Evolutionary conservation across 2,888 invertebrate species (phyloP).

Genomic region (Hecatera dysodea): DNA sequence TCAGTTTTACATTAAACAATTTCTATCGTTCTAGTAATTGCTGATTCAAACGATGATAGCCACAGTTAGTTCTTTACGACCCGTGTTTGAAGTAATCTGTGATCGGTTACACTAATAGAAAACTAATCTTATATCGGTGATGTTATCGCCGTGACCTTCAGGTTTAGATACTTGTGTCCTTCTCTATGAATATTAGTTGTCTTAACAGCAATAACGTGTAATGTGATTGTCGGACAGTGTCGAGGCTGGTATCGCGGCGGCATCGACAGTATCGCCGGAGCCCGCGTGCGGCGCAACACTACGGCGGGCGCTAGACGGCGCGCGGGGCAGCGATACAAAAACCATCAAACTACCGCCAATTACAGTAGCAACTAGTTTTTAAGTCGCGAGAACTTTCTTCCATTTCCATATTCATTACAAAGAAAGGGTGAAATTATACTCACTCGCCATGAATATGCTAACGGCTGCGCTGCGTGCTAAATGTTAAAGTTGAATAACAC

Average conservation of each 20-base stretch:
- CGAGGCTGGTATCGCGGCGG: constrained; percentile 8
- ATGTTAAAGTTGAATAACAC: constrained; percentile 90
- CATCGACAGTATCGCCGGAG: constrained; percentile 31
- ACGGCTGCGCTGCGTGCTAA: constrained; percentile 81
- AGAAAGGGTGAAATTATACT: constrained; percentile 89
- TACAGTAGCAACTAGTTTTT: constrained; percentile 87
- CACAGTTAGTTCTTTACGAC: constrained; percentile 43
- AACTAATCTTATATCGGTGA: constrained; percentile 46
- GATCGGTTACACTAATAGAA: constrained; percentile 61
- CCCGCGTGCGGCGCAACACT: constrained; percentile 38
- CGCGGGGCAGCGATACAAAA: constrained; percentile 71
- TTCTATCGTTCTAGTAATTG: constrained; percentile 36
- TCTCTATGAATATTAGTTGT: constrained; percentile 33
- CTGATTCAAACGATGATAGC: constrained; percentile 48
- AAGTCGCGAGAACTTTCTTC: constrained; percentile 89
- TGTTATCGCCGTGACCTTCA: constrained; percentile 54
- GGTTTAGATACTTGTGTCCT: constrained; percentile 33
- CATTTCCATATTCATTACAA: constrained; percentile 88
- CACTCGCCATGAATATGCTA: constrained; percentile 85
- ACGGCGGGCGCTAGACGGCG: constrained; percentile 35
- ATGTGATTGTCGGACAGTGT: constrained; percentile 28
- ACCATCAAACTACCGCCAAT: constrained; percentile 80
- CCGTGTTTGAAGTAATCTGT: constrained; percentile 50
- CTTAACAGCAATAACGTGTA: constrained; percentile 45
- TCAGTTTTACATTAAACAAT: constrained; percentile 42